Evolutionary conservation across 2,888 invertebrate species (phyloP), one percentile per base, ranked within the genome.

Genomic region (Miltochrista miniata): DNA sequence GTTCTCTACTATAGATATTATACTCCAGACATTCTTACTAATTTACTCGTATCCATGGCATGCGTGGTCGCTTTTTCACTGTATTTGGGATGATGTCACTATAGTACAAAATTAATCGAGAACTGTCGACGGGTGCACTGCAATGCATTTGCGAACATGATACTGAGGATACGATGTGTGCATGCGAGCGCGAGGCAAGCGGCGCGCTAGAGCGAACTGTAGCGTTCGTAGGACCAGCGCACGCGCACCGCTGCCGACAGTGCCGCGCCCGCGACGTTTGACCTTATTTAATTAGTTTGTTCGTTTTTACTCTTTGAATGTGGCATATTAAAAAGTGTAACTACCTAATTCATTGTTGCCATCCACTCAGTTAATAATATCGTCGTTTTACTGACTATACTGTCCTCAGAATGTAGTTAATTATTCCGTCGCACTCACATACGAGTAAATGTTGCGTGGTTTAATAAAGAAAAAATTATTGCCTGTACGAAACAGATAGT

Each of bases 241-340:
- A 62, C 61, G 59, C 52, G 54, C 67, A 66, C 65, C 31, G 31
- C 31, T 11, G 62, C 61, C 66, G 66, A 64, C 65, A 55, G 53
- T 59, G 55, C 67, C 70, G 68, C 71, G 68, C 70, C 68, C 68
- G 69, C 71, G 83, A 85, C 88, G 87, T 84, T 90, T 91, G 90
- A 90, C 91, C 90, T 89, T 91, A 91, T 91, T 91, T 90, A 91
- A 90, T 91, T 91, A 90, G 84, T 90, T 86, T 84, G 86, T 83
- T 87, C 87, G 82, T 89, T 90, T 87, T 90, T 88, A 90, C 87
- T 89, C 86, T 87, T 86, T 79, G 77, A 84, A 87, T 85, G 85
- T 85, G 74, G 74, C 83, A 81, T 87, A 90, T 89, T 88, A 86
- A 87, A 87, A 88, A 85, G 85, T 83, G 74, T 86, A 79, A 70